Conservation (phyloP, 1,140 invertebrate species). For the Cepaea nemoralis region DNA sequence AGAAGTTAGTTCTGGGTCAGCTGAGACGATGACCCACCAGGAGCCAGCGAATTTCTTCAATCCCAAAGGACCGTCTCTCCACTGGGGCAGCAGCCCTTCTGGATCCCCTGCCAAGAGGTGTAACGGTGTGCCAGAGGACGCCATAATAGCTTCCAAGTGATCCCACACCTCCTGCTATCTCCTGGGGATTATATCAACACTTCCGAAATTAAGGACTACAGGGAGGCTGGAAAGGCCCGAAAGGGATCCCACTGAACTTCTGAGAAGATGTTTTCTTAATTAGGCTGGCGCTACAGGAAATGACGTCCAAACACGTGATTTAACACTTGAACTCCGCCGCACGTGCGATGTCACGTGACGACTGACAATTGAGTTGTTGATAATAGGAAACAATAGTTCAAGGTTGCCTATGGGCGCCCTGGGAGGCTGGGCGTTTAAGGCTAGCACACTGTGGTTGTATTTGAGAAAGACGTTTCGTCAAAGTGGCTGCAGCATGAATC, state of each 20-base stretch:
- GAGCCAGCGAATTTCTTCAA: neutral
- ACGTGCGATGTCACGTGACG: constrained; percentile 5
- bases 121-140: neutral
- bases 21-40: neutral
- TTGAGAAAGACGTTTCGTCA: too few relatives aligned
- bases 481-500: too few relatives aligned
- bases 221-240: neutral
- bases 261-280: neutral
- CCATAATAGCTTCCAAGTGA: constrained; percentile 23
- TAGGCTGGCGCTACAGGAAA: neutral
- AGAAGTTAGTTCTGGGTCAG: too few relatives aligned
- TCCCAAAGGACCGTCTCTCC: neutral
- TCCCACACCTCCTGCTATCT: constrained; percentile 14
- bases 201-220: neutral
- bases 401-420: too few relatives aligned
- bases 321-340: neutral
- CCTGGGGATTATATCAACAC: constrained; percentile 24
- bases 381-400: neutral
- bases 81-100: neutral
- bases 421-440: too few relatives aligned
- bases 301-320: constrained; percentile 17
- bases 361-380: neutral
- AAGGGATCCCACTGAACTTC: neutral
- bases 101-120: neutral
- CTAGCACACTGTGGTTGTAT: too few relatives aligned